phyloP scores from a whole-genome alignment of 2,888 invertebrate species.

The Pristionchus exspectatus region DNA sequence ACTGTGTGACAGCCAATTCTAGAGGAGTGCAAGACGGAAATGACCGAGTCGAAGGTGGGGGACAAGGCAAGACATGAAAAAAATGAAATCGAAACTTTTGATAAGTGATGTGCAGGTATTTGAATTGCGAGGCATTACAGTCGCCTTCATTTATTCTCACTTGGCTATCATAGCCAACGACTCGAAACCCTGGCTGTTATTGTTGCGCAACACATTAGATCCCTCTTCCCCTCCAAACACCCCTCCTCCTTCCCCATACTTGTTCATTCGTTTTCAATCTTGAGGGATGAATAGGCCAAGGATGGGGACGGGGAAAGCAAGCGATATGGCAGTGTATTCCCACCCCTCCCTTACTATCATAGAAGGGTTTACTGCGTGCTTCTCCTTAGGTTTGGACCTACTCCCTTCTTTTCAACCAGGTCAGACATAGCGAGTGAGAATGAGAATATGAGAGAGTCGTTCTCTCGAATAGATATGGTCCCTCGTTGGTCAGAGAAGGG shows the following conservation, averaged over 20 bases:
- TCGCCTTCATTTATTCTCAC: background rate
- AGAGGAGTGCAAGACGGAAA: too few relatives aligned
- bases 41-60: too few relatives aligned
- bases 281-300: constrained; percentile 41
- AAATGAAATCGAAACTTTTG: too few relatives aligned
- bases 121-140: too few relatives aligned
- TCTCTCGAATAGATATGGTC: background rate
- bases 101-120: too few relatives aligned
- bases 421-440: too few relatives aligned
- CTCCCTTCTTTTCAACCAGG: background rate
- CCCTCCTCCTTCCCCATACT: constrained; percentile 3
- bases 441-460: too few relatives aligned
- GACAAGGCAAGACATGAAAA: too few relatives aligned
- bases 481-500: background rate
- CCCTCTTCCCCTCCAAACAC: constrained; percentile 13
- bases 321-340: background rate
- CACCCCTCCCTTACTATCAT: constrained; percentile 13
- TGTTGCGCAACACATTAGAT: background rate
- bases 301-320: background rate
- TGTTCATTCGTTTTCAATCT: constrained; percentile 49
- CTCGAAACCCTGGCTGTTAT: background rate
- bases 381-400: background rate
- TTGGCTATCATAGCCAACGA: background rate
- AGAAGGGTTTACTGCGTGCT: constrained; percentile 44
- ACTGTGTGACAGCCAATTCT: too few relatives aligned